A percentile compares a stretch with the other conserved stretches of the same genome.
phyloP scores from a whole-genome alignment of 2,113 vertebrate genomes.

The mouse (Mus musculus) region GRCm39 chr2:41037001-41037500 shows the following conservation, averaged over 20 bases:
- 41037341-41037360: neutral
- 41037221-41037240: neutral
- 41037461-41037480: neutral
- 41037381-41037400: neutral
- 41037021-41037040: neutral
- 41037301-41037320: neutral
- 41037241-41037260: neutral
- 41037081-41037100: neutral
- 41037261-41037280: neutral
- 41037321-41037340: neutral
- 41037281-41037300: neutral
- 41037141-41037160: neutral
- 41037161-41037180: neutral
- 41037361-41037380: neutral
- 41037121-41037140: neutral
- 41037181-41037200: neutral
- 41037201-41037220: neutral
- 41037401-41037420: neutral
- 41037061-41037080: neutral
- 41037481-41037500: too few species aligned
- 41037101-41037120: neutral
- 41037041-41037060: neutral
- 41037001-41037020: neutral
- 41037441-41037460: neutral
- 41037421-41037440: neutral